Percentiles rank a stretch among this genome's conserved stretches.
These are phyloP conservation scores for Lepidothrix coronata DNA, from an alignment of 2,113 vertebrate genomes.

Conservation along the genomic window DNA sequence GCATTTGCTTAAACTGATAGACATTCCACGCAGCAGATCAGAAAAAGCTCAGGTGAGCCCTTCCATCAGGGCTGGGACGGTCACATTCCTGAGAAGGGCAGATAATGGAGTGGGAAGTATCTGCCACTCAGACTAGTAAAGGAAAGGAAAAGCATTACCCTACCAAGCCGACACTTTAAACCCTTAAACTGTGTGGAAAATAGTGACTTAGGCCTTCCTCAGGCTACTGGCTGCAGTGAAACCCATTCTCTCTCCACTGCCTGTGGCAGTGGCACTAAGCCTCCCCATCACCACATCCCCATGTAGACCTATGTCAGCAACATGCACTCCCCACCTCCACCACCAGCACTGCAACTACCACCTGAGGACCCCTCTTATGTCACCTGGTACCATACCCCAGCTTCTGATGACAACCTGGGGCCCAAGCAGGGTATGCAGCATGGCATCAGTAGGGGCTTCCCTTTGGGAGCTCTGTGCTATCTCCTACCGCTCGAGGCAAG, in stretches of 20 bases:
- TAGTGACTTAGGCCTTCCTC: neutral
- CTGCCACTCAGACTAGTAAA: neutral
- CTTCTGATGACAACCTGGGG: neutral
- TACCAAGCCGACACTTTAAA: neutral
- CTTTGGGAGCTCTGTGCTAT: neutral
- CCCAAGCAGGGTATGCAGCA: neutral
- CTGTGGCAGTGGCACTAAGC: neutral
- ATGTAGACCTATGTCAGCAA: rapidly evolving
- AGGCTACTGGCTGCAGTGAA: rapidly evolving
- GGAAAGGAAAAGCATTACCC: neutral
- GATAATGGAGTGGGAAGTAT: neutral
- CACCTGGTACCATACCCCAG: neutral
- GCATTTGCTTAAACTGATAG: neutral
- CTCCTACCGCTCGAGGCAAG: neutral
- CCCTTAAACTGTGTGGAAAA: neutral
- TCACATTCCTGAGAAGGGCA: rapidly evolving
- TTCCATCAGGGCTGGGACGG: neutral
- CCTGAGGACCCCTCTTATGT: neutral
- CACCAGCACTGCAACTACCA: neutral
- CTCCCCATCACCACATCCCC: neutral
- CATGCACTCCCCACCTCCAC: neutral
- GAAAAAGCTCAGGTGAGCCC: neutral
- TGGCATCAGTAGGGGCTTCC: neutral
- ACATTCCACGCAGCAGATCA: neutral
- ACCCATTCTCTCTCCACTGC: neutral